Percentiles rank a stretch among this genome's conserved stretches.
These are phyloP conservation scores for Australoheros facetus DNA, from an alignment of 2,797 vertebrate genomes.

Conservation along the genomic window DNA sequence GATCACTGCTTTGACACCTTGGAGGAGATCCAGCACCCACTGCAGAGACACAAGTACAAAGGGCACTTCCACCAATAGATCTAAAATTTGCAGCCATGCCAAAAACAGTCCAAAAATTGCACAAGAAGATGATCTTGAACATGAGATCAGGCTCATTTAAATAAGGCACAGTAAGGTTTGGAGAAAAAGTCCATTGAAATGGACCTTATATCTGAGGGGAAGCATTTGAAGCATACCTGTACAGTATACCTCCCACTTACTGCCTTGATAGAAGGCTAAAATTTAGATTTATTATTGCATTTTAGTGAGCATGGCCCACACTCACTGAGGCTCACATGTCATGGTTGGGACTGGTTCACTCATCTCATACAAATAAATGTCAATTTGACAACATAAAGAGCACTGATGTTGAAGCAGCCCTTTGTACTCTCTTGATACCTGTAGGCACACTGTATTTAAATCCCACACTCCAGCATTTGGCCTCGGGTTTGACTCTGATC, in stretches of 20 bases:
- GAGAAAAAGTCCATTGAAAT: too few relatives aligned
- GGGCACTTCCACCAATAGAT: neutral
- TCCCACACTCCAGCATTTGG: constrained; percentile 63
- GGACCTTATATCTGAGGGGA: neutral
- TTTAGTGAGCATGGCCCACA: neutral
- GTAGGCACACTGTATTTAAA: constrained; percentile 26
- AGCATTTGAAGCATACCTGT: neutral
- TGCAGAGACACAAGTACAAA: neutral
- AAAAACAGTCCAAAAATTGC: neutral
- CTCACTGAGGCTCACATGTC: neutral
- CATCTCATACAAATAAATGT: constrained; percentile 10
- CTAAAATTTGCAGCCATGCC: neutral
- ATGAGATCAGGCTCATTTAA: neutral
- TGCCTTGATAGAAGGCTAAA: neutral
- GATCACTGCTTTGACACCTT: neutral
- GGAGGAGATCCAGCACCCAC: neutral
- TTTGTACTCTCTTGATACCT: constrained; percentile 42
- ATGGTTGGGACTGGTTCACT: neutral
- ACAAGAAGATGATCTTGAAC: neutral
- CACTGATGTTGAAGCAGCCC: constrained; percentile 7
- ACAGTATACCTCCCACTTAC: neutral
- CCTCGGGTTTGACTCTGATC: constrained; percentile 57
- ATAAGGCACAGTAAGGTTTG: neutral
- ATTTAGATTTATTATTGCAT: neutral
- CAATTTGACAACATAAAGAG: neutral